Conservation (phyloP, 2,888 invertebrate species). For the Nymphalis urticae region DNA sequence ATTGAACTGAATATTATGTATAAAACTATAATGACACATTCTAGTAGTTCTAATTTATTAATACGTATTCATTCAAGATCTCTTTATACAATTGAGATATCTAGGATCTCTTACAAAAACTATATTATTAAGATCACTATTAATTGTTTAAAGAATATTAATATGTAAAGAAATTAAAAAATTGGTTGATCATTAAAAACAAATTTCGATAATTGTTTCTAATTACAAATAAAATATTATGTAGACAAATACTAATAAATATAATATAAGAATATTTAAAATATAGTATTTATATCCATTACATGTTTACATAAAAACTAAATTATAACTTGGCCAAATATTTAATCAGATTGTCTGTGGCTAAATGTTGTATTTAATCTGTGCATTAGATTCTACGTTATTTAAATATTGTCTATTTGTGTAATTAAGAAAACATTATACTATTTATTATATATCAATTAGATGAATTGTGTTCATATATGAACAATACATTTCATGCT, state of each 20-base stretch:
- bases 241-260: conserved; percentile 1
- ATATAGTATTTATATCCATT: not conserved
- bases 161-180: not conserved
- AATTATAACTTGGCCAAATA: conserved; percentile 5
- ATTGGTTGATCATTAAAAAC: not conserved
- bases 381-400: not conserved
- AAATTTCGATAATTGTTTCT: not conserved
- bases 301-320: not conserved
- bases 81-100: not conserved
- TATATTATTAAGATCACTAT: not conserved
- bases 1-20: too few relatives aligned
- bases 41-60: not conserved
- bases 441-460: conserved; percentile 2
- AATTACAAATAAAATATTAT: not conserved
- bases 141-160: not conserved
- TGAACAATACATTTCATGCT: not conserved
- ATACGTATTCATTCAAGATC: not conserved
- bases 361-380: not conserved
- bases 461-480: not conserved
- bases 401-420: not conserved
- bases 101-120: not conserved
- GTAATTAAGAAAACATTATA: not conserved
- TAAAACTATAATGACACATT: not conserved
- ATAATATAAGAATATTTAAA: not conserved
- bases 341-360: not conserved